A percentile compares a stretch with the other conserved stretches of the same genome.
Evolutionary conservation across 2,888 invertebrate species (phyloP).

Genomic region (Ormyrus labotus): DNA sequence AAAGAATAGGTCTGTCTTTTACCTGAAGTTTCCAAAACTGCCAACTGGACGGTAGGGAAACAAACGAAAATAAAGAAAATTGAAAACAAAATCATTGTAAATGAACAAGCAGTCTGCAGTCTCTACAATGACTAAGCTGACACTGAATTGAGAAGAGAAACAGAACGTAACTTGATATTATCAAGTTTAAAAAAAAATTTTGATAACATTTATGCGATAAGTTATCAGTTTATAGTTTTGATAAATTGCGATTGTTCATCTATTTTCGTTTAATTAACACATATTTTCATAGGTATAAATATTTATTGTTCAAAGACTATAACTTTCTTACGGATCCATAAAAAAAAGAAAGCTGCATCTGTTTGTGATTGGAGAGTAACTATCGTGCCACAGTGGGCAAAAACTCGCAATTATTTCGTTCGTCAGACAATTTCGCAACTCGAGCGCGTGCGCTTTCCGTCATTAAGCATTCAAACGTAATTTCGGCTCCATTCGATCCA

Average conservation of each 20-base stretch:
- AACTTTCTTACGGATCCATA: background rate
- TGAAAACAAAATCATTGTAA: constrained; percentile 9
- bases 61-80: background rate
- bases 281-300: background rate
- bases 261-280: background rate
- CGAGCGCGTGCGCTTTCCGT: constrained; percentile 3
- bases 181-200: background rate
- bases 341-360: too few species aligned
- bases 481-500: constrained; percentile 34
- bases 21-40: constrained; percentile 17
- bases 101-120: background rate
- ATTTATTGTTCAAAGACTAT: background rate
- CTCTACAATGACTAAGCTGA: constrained; percentile 13
- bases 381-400: too few species aligned
- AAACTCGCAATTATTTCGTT: background rate
- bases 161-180: constrained; percentile 16
- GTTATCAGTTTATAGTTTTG: constrained; percentile 5
- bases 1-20: background rate
- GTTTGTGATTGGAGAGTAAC: too few species aligned
- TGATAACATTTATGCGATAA: constrained; percentile 4
- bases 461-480: constrained; percentile 47
- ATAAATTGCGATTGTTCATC: background rate
- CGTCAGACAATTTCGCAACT: constrained; percentile 7
- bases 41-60: background rate
- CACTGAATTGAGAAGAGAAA: constrained; percentile 14